phyloP scores from a whole-genome alignment of 2,888 invertebrate species.

The Pemphredon lugubris region DNA sequence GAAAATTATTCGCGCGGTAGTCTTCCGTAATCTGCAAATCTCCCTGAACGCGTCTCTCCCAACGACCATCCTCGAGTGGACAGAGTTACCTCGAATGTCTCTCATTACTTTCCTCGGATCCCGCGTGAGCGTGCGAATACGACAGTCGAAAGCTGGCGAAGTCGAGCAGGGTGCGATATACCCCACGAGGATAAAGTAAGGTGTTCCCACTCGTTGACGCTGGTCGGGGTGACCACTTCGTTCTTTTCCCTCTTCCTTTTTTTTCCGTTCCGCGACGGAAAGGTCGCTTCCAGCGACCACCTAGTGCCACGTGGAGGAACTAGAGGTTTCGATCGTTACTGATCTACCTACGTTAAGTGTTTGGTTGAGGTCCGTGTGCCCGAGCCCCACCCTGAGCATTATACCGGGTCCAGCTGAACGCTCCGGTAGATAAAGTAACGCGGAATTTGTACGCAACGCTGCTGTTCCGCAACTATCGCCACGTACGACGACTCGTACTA shows the following conservation, averaged over 20 bases:
- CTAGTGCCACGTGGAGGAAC: constrained; percentile 66
- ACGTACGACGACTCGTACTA: no score
- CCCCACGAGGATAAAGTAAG: no score
- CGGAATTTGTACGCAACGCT: not conserved
- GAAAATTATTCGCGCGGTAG: no score
- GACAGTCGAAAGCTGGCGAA: no score
- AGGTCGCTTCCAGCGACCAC: constrained; percentile 59
- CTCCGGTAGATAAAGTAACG: not conserved
- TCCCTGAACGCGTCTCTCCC: no score
- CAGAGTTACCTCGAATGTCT: no score
- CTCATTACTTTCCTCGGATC: no score
- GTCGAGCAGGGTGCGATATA: not conserved
- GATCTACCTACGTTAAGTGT: constrained; percentile 69
- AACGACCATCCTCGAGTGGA: no score
- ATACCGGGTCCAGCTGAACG: constrained; percentile 11
- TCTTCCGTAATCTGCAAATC: no score
- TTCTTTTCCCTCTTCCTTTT: no score
- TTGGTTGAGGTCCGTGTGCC: constrained; percentile 59
- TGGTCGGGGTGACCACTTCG: constrained; percentile 20
- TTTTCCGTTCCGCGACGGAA: constrained; percentile 48
- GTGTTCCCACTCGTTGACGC: not conserved
- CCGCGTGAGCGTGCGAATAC: no score
- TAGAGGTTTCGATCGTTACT: constrained; percentile 70
- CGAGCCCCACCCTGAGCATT: constrained; percentile 65
- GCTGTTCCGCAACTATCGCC: not conserved